Evolutionary conservation across 23 tunicate species (phyloP), one percentile per base, ranked within the genome.

Genomic region (Aplidium turbinatum): DNA sequence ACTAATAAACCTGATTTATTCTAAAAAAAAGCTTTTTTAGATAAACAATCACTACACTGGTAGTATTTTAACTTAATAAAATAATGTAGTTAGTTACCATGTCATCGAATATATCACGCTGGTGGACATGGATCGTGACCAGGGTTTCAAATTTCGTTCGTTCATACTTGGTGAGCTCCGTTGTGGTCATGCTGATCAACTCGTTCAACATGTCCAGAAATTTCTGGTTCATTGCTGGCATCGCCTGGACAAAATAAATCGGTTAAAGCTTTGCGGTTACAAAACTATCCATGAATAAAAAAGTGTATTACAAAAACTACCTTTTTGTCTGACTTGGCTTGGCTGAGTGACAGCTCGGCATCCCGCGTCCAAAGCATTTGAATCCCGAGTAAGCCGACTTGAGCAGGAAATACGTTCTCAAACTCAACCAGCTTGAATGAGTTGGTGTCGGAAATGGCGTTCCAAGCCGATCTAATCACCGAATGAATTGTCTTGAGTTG

Each of bases 331-430:
- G 91, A 84, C 68, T 91, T 91, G 0, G 88, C 86, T 11, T 68
- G 47, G 39, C 79, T 36, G 1, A 93, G 76, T 2, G 93, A 77
- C 33, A 33, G 24, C 68, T 95, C 99, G 0, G 99, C 82, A 47
- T 95, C 99, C 21, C 95, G 70, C 21, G 99, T 95, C 99, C 99
- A 95, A 6, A 95, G 33, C 90, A 95, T 85, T 45, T 95, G 99
- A 35, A 95, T 95, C 6, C 99, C 99, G 24, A 95, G 99, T 7
- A 87, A 63, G 23, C 99, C 96, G 51, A 94, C 63, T 70, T 95
- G 99, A 21, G 99, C 83, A 27, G 89, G 80, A 72, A 88, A 88
- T 19, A 85, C 87, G 76, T 95, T 90, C 47, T 88, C 96, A 61
- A 95, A 95, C 39, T 90, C 96, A 48, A 88, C 66, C 19, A 95